Conservation (phyloP, 2,113 vertebrate species). For the Nycticorax nycticorax region DNA sequence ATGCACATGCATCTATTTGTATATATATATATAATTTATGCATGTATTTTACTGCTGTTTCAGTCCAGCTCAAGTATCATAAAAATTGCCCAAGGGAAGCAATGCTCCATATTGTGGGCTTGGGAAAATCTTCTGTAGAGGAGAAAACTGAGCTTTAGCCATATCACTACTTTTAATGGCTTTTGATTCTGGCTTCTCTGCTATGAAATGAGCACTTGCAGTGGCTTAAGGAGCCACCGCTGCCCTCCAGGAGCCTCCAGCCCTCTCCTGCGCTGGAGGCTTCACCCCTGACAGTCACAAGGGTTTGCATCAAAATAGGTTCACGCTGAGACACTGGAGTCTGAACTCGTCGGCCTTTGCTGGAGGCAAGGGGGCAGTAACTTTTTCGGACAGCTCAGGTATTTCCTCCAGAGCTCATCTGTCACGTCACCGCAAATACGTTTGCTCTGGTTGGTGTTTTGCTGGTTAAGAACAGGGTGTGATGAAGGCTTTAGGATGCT, state of each 20-base stretch:
- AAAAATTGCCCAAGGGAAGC: neutral
- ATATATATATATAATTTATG: neutral
- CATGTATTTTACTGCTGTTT: neutral
- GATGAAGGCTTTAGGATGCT: neutral
- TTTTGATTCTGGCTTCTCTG: neutral
- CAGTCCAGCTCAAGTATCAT: neutral
- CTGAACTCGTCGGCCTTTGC: neutral
- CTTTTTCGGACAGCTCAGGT: conserved; percentile 9
- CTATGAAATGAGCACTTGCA: neutral
- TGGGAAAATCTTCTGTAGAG: neutral
- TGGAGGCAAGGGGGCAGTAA: neutral
- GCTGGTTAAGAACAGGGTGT: neutral
- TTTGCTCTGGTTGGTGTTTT: neutral
- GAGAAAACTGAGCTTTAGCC: neutral
- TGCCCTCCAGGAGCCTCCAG: neutral
- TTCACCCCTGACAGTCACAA: accelerated
- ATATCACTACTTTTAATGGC: neutral
- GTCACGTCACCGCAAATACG: neutral
- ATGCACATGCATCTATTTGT: neutral
- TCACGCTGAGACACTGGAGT: neutral
- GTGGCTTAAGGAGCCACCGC: neutral
- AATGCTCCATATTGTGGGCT: neutral
- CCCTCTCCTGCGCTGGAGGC: neutral
- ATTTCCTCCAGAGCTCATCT: conserved; percentile 4
- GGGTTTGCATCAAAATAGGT: conserved; percentile 28